phyloP scores from a whole-genome alignment of 2,888 invertebrate genomes.

The Volucella zonaria region DNA sequence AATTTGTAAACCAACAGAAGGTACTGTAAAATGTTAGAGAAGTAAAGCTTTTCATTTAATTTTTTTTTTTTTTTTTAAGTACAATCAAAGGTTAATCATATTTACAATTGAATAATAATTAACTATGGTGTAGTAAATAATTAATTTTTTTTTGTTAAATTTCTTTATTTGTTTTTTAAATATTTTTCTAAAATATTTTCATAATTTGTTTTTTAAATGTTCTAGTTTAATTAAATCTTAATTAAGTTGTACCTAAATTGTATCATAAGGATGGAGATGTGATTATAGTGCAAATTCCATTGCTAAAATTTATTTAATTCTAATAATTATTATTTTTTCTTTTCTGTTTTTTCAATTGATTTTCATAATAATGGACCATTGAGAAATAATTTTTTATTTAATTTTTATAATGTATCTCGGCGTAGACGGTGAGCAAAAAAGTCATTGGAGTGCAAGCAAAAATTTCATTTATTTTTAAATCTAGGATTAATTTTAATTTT shows the following conservation, averaged over 20 bases:
- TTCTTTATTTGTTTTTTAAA: conserved; percentile 63
- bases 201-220: conserved; percentile 25
- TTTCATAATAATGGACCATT: conserved; percentile 75
- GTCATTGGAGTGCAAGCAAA: not conserved
- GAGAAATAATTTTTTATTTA: conserved; percentile 71
- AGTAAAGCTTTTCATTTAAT: conserved; percentile 67
- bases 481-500: not conserved
- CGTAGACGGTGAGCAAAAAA: too few relatives aligned
- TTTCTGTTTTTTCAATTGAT: conserved; percentile 60
- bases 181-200: conserved; percentile 30
- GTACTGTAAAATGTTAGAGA: conserved; percentile 52
- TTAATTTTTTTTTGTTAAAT: conserved; percentile 28
- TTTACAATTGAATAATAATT: conserved; percentile 65
- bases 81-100: conserved; percentile 71
- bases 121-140: conserved; percentile 51
- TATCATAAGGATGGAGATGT: conserved; percentile 78
- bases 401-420: not conserved
- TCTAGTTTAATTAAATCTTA: conserved; percentile 63
- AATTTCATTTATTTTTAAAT: not conserved
- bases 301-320: conserved; percentile 73
- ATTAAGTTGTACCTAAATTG: conserved; percentile 75
- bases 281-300: conserved; percentile 74
- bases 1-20: conserved; percentile 40
- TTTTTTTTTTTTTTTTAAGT: conserved; percentile 43
- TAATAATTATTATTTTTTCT: conserved; percentile 51